These are phyloP conservation scores for Vulpes ferrilata DNA, from an alignment of 2,113 vertebrate genomes.

Conservation along the genomic window DNA sequence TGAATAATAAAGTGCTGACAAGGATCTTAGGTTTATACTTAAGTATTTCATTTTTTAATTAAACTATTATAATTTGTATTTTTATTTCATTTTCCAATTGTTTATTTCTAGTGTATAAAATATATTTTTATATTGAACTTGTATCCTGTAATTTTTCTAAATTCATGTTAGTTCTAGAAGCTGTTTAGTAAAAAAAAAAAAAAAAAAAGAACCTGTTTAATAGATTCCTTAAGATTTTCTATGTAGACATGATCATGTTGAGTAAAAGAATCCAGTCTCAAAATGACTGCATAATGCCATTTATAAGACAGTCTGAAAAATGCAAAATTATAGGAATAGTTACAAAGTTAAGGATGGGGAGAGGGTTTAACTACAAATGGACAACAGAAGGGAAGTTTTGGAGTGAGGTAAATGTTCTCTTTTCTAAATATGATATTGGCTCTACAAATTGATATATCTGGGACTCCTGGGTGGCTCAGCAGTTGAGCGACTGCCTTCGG, in stretches of 20 bases:
- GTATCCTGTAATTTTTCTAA: slow-evolving; percentile 44
- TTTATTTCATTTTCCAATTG: slow-evolving; percentile 46
- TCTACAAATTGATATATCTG: background rate
- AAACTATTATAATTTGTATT: background rate
- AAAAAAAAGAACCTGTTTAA: background rate
- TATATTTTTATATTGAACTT: background rate
- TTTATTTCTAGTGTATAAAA: background rate
- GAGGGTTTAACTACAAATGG: background rate
- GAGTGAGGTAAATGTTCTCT: slow-evolving; percentile 1
- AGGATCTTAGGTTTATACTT: background rate
- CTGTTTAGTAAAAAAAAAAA: background rate
- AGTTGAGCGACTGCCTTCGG: too few relatives aligned
- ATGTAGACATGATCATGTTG: background rate
- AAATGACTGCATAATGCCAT: background rate
- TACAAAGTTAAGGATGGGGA: background rate
- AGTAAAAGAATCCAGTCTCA: background rate
- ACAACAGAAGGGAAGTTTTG: background rate
- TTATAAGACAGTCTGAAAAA: background rate
- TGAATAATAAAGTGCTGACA: background rate
- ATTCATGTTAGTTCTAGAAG: background rate
- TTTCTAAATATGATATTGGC: background rate
- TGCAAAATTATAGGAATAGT: background rate
- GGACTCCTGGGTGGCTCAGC: too few relatives aligned
- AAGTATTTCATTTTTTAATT: background rate
- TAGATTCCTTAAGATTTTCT: slow-evolving; percentile 28